phyloP scores from a whole-genome alignment of 2,113 vertebrate species.

The Furnarius figulus region DNA sequence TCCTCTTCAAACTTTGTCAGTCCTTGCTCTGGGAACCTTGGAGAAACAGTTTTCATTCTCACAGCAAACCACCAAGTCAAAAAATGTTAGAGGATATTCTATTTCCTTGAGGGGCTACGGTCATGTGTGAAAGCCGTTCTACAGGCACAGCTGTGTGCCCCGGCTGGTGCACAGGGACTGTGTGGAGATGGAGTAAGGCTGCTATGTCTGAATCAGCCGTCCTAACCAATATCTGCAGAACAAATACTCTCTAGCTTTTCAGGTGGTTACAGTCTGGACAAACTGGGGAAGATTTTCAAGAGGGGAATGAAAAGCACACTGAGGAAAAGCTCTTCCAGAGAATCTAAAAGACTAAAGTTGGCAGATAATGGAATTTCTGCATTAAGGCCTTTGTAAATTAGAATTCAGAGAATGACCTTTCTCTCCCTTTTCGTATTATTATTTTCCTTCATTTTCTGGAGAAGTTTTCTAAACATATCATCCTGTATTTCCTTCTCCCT shows the following conservation, averaged over 20 bases:
- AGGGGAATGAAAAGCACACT: rapidly evolving
- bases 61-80: background rate
- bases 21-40: background rate
- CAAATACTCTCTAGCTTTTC: background rate
- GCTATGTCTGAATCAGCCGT: background rate
- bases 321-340: background rate
- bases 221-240: background rate
- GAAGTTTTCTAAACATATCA: background rate
- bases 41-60: background rate
- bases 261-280: background rate
- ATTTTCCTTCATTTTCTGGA: background rate
- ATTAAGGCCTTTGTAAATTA: background rate
- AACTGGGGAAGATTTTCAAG: background rate
- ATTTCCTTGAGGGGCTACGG: background rate
- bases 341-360: background rate
- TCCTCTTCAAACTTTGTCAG: background rate
- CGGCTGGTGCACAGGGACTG: background rate
- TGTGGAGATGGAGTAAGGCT: background rate
- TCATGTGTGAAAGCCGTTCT: background rate
- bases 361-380: background rate
- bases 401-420: background rate
- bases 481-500: background rate
- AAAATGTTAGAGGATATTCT: background rate
- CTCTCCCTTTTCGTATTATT: background rate
- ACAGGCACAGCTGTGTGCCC: background rate